These are phyloP conservation scores for Lepus americanus DNA, from an alignment of 2,113 vertebrate species.

Conservation along the genomic window DNA sequence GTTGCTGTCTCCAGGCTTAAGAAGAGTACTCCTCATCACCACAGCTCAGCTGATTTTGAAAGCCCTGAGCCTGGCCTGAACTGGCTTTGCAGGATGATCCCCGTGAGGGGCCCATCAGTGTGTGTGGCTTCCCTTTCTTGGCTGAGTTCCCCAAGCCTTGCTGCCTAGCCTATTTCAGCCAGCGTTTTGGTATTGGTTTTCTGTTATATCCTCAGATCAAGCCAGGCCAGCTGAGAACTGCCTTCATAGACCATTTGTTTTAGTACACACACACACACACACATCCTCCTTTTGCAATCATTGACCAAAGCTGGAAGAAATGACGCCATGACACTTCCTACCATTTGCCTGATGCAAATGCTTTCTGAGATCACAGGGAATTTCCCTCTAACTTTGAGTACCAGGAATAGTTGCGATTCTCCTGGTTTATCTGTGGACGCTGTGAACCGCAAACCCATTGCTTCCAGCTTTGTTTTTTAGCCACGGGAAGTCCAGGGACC, in stretches of 20 bases:
- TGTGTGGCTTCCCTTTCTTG: neutral
- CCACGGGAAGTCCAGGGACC: conserved; percentile 4
- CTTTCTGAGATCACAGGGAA: conserved; percentile 4
- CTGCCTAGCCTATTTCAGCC: neutral
- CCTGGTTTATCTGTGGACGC: conserved; percentile 17
- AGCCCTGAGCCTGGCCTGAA: neutral
- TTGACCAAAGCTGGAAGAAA: neutral
- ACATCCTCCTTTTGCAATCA: neutral
- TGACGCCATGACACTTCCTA: neutral
- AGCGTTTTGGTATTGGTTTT: neutral
- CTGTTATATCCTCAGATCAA: conserved; percentile 28
- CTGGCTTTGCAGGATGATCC: neutral
- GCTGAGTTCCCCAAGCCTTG: conserved; percentile 21
- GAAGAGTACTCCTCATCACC: neutral
- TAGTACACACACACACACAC: neutral
- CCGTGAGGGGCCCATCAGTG: neutral
- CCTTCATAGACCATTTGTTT: neutral
- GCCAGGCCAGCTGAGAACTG: conserved; percentile 7
- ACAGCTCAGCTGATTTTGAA: conserved; percentile 8
- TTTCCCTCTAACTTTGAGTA: neutral
- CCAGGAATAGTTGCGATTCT: neutral
- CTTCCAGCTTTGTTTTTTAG: conserved; percentile 11
- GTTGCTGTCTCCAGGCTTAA: neutral
- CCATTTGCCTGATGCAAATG: conserved; percentile 21
- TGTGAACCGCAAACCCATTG: neutral